phyloP scores from a whole-genome alignment of 1,140 invertebrate genomes.

The Saccostrea echinata region DNA sequence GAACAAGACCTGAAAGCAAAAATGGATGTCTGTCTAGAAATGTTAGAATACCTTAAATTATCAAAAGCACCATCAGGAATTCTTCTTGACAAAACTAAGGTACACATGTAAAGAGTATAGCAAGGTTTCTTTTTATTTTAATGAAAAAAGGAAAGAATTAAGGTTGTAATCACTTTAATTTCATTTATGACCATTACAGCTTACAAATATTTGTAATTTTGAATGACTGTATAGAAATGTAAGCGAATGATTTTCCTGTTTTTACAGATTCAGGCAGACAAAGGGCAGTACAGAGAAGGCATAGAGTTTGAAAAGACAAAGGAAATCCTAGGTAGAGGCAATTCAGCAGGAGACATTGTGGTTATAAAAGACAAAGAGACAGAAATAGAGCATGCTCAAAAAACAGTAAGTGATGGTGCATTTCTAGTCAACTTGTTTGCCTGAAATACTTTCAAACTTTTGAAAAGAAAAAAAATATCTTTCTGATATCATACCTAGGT shows the following conservation, averaged over 20 bases:
- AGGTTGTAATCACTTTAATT: no score
- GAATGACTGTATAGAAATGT: no score
- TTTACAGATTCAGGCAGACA: constrained; percentile 9
- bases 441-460: no score
- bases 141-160: no score
- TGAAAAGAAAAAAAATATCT: no score
- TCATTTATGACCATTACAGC: no score
- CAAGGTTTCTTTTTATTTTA: background rate
- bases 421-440: background rate
- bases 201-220: background rate
- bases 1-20: constrained; percentile 35
- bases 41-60: constrained; percentile 42
- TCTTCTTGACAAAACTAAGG: constrained; percentile 19
- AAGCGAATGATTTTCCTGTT: background rate
- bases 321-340: constrained; percentile 59
- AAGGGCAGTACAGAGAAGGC: constrained; percentile 50
- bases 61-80: constrained; percentile 36
- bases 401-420: constrained; percentile 52
- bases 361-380: constrained; percentile 58
- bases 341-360: constrained; percentile 58
- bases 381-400: constrained; percentile 54
- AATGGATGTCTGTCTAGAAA: constrained; percentile 14
- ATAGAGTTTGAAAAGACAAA: constrained; percentile 50
- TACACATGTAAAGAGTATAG: background rate
- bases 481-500: no score